Evolutionary conservation across 1,140 invertebrate species (phyloP).

Genomic region (Nilaparvata lugens): DNA sequence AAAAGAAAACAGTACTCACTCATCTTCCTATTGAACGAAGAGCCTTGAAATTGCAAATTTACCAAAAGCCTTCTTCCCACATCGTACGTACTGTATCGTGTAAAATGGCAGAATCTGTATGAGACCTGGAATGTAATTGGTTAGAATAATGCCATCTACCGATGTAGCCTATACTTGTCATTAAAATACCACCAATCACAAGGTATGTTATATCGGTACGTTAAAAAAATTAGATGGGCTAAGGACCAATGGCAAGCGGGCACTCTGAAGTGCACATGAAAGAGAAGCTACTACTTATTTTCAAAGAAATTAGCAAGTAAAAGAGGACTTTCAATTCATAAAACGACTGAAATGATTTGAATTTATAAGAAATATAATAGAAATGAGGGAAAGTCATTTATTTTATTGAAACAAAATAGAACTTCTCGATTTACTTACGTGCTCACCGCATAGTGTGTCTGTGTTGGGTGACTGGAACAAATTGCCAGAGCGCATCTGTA

Average conservation of each 20-base stretch:
- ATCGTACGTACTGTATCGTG: slow-evolving; percentile 31
- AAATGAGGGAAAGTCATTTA: too few species aligned
- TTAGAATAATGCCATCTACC: slow-evolving; percentile 37
- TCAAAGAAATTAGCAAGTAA: slow-evolving; percentile 1
- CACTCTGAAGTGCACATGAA: slow-evolving; percentile 12
- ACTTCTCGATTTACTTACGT: too few species aligned
- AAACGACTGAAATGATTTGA: too few species aligned
- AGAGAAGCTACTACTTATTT: slow-evolving; percentile 13
- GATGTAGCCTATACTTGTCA: slow-evolving; percentile 24
- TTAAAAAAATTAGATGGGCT: slow-evolving; percentile 31
- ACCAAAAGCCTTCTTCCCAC: slow-evolving; percentile 30
- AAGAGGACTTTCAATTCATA: too few species aligned
- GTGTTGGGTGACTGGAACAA: too few species aligned
- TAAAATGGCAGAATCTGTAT: slow-evolving; percentile 29
- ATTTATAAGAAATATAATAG: too few species aligned
- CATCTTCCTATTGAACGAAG: slow-evolving; percentile 25
- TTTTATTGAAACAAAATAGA: too few species aligned
- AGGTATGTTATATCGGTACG: slow-evolving; percentile 47
- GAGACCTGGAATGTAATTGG: slow-evolving; percentile 38
- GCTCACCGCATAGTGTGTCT: too few species aligned
- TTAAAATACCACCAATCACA: slow-evolving; percentile 50
- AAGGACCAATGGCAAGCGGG: slow-evolving; percentile 15
- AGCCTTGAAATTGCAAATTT: slow-evolving; percentile 30
- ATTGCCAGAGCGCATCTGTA: too few species aligned
- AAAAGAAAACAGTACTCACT: slow-evolving; percentile 24